These are phyloP conservation scores for Diadegma fenestrale DNA, from an alignment of 2,888 invertebrate genomes.

Conservation along the genomic window DNA sequence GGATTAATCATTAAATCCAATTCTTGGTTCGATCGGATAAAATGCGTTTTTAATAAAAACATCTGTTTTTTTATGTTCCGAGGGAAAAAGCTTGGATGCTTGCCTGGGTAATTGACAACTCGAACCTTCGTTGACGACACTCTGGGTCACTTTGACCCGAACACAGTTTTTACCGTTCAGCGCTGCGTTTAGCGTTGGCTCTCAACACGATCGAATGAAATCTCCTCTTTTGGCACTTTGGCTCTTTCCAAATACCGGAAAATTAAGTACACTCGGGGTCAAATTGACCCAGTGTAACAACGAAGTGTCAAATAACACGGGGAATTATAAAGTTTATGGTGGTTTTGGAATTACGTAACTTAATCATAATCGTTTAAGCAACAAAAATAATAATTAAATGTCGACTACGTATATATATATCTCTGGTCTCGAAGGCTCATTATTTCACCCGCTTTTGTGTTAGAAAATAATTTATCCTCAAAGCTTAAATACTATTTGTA, in stretches of 20 bases:
- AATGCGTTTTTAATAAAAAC: neutral
- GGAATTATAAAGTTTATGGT: neutral
- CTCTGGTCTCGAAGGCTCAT: slow-evolving; percentile 39
- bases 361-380: slow-evolving; percentile 10
- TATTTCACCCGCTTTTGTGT: slow-evolving; percentile 25
- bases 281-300: too few species aligned
- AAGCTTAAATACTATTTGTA: slow-evolving; percentile 74
- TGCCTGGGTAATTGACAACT: neutral
- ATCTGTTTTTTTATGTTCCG: neutral
- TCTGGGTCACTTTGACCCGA: too few species aligned
- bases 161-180: too few species aligned
- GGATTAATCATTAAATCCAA: neutral
- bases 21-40: neutral
- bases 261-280: too few species aligned
- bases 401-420: slow-evolving; percentile 52
- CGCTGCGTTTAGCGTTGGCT: too few species aligned
- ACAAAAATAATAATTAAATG: slow-evolving; percentile 23
- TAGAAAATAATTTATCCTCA: slow-evolving; percentile 76
- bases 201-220: too few species aligned
- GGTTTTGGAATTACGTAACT: neutral
- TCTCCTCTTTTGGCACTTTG: too few species aligned
- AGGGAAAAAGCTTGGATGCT: neutral
- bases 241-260: too few species aligned
- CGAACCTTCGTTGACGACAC: too few species aligned
- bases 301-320: neutral